A percentile compares a stretch with the other conserved stretches of the same genome.
phyloP scores from a whole-genome alignment of 2,797 vertebrate genomes.

The Macrochelys suwanniensis region DNA sequence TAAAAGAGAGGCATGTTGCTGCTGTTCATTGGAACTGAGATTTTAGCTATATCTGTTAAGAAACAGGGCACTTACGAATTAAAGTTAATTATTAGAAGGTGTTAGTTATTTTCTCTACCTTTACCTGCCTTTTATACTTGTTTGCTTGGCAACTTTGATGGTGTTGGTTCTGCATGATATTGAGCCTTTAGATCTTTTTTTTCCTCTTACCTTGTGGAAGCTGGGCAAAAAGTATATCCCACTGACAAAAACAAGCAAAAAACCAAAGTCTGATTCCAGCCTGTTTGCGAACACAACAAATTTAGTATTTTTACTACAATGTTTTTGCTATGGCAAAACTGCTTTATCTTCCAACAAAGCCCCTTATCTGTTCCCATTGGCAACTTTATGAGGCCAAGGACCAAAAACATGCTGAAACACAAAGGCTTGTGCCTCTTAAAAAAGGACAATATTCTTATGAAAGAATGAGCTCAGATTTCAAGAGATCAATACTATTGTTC shows the following conservation, averaged over 20 bases:
- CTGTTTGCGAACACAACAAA: neutral
- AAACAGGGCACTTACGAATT: neutral
- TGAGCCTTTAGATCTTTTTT: neutral
- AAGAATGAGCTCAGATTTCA: conserved; percentile 52
- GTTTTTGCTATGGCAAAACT: neutral
- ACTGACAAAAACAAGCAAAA: neutral
- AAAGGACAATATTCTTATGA: conserved; percentile 16
- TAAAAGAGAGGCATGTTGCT: neutral
- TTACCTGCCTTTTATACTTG: neutral
- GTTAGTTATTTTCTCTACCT: neutral
- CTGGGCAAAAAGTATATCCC: neutral
- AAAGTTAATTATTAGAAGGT: neutral
- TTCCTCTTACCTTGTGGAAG: neutral
- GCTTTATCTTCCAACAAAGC: neutral
- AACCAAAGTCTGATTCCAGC: neutral
- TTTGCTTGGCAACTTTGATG: neutral
- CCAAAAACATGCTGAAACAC: neutral
- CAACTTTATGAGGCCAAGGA: neutral
- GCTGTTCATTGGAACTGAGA: neutral
- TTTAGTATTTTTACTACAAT: neutral
- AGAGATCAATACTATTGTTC: conserved; percentile 41
- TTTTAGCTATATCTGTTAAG: neutral
- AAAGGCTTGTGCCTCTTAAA: neutral
- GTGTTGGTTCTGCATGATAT: neutral
- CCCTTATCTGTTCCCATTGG: neutral